These are phyloP conservation scores for Achatina immaculata DNA, from an alignment of 1,140 invertebrate genomes.

Conservation along the genomic window DNA sequence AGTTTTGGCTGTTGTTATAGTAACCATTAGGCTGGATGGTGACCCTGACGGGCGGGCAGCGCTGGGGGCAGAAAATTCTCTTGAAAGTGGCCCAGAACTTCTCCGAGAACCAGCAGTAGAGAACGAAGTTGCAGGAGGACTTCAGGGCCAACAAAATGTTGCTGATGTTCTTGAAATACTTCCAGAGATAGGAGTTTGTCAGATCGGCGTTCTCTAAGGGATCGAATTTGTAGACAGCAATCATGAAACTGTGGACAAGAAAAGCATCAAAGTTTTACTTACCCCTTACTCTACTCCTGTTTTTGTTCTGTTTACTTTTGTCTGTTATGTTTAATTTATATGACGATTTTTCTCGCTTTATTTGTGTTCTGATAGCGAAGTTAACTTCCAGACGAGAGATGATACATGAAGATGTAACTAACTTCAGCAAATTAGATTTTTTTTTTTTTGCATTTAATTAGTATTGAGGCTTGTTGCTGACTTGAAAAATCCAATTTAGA, in stretches of 20 bases:
- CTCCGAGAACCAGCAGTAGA: conserved; percentile 84
- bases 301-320: too few species aligned
- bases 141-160: conserved; percentile 76
- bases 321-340: too few species aligned
- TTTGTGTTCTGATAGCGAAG: too few species aligned
- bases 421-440: too few species aligned
- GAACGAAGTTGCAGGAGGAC: conserved; percentile 63
- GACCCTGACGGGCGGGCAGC: conserved; percentile 46
- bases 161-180: not conserved
- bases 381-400: too few species aligned
- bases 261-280: too few species aligned
- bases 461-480: too few species aligned
- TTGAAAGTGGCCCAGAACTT: conserved; percentile 77
- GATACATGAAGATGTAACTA: too few species aligned
- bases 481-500: too few species aligned
- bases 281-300: too few species aligned
- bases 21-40: conserved; percentile 31
- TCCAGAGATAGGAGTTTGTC: not conserved
- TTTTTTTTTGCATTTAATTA: too few species aligned
- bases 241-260: not conserved
- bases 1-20: conserved; percentile 46
- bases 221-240: not conserved
- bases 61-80: conserved; percentile 74
- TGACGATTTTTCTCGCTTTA: too few species aligned
- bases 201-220: not conserved